Conservation (phyloP, 2,888 invertebrate species). For the Siphlonurus alternatus region DNA sequence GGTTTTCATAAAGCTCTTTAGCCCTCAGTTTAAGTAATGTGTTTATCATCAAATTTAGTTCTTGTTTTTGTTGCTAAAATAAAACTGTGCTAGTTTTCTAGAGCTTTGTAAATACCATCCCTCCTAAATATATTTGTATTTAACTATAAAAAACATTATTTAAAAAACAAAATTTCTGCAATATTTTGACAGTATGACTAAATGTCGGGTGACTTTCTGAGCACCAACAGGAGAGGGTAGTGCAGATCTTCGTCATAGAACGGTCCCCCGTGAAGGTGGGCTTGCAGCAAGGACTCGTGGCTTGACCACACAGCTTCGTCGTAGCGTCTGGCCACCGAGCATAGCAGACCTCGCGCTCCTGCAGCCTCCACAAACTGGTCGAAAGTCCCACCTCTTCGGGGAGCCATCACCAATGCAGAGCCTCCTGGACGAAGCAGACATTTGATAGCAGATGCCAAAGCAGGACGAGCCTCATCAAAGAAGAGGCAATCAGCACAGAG, state of each 20-base stretch:
- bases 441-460: conserved; percentile 49
- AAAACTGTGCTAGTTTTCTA: too few species aligned
- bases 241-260: conserved; percentile 52
- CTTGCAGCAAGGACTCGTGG: conserved; percentile 33
- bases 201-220: conserved; percentile 28
- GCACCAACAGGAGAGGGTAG: conserved; percentile 48
- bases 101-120: too few species aligned
- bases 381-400: conserved; percentile 52
- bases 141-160: too few species aligned
- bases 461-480: conserved; percentile 52
- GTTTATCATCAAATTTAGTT: too few species aligned
- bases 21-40: too few species aligned
- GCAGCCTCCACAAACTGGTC: conserved; percentile 47
- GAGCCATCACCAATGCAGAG: conserved; percentile 57
- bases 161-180: too few species aligned
- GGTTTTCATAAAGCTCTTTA: too few species aligned
- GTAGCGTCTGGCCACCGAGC: conserved; percentile 40
- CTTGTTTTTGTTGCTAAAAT: too few species aligned
- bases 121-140: too few species aligned
- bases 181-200: not conserved
- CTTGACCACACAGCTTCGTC: conserved; percentile 49
- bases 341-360: conserved; percentile 36
- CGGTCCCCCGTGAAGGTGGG: conserved; percentile 31
- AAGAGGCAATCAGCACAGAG: conserved; percentile 66
- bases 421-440: conserved; percentile 41